Base-by-base conservation (phyloP, 2,888 invertebrate species). In the Lypha dubia region DNA sequence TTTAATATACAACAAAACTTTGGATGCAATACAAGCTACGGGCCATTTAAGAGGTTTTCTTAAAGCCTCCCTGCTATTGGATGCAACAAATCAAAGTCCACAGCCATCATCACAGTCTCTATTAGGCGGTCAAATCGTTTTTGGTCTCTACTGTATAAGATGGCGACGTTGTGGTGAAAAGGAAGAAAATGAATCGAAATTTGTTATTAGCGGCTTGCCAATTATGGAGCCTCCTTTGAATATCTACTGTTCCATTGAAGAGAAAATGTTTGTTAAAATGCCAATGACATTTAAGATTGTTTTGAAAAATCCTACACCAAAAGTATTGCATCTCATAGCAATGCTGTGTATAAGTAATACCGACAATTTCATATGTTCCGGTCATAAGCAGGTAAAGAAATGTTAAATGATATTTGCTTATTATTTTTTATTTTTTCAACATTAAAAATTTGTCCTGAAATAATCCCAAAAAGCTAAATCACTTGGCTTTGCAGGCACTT, bases 291-390 rank as follows among this genome's bases (percentile, higher is more conserved):
- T 92, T 7, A 91, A 91, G 85, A 91, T 92, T 84, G 89, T 91
- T 32, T 88, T 92, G 0, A 92, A 90, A 79, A 92, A 92, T 88
- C 91, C 92, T 49, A 90, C 92, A 20, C 86, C 89, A 32, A 91
- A 91, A 86, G 91, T 92, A n/a, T 85, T 92, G 9, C 91, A 92
- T 88, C 88, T 92, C 51, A 90, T 90, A 80, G 90, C 92, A 24
- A 89, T 89, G 13, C 85, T 92, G 13, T 91, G 90, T 70, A 92
- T 92, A 41, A 92, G 90, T 86, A 92, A 90, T 77, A 88, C 92
- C 38, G 98, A 98, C 91, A 96, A 96, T 51, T 98, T 98, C 91
- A 98, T 98, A 96, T 98, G 97, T 93, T 95, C 98, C 83, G 98
- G 98, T 2, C 97, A 98, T 89, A 98, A 97, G 93, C 97, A 98